phyloP scores from a whole-genome alignment of 2,888 invertebrate species.

The Digitonthophagus gazella region DNA sequence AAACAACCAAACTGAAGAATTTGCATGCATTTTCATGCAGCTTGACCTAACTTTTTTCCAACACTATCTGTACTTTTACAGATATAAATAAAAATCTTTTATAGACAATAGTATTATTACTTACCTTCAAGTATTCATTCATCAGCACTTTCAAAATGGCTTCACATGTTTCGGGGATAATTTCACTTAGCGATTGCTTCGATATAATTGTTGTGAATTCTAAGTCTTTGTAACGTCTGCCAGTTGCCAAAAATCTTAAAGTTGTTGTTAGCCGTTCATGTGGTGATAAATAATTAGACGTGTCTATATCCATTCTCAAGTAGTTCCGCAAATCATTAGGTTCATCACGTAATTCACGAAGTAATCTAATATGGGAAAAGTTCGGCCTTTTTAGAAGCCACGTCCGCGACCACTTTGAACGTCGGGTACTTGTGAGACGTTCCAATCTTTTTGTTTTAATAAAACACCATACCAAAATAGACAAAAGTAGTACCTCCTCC shows the following conservation, averaged over 20 bases:
- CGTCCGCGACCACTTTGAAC: no score
- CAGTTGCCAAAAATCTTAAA: no score
- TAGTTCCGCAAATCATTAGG: conserved; percentile 36
- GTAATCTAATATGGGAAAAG: conserved; percentile 29
- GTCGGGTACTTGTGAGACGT: no score
- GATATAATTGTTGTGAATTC: conserved; percentile 38
- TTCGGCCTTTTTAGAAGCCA: conserved; percentile 29
- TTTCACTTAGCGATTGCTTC: no score
- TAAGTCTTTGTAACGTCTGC: conserved; percentile 35
- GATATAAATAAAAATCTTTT: conserved; percentile 14
- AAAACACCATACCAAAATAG: no score
- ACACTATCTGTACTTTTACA: conserved; percentile 14
- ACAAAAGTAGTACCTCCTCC: no score
- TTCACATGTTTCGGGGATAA: no score
- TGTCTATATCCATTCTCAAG: conserved; percentile 33
- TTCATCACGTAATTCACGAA: conserved; percentile 31
- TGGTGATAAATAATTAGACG: conserved; percentile 31
- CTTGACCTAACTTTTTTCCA: conserved; percentile 25
- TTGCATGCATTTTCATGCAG: conserved; percentile 26
- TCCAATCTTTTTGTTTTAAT: no score
- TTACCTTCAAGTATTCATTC: no score
- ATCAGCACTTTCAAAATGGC: no score
- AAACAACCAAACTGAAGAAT: conserved; percentile 32
- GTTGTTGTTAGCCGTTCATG: no score
- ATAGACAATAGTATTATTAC: conserved; percentile 24